phyloP scores from a whole-genome alignment of 1,140 invertebrate genomes.

The Pogonognathellus flavescens region DNA sequence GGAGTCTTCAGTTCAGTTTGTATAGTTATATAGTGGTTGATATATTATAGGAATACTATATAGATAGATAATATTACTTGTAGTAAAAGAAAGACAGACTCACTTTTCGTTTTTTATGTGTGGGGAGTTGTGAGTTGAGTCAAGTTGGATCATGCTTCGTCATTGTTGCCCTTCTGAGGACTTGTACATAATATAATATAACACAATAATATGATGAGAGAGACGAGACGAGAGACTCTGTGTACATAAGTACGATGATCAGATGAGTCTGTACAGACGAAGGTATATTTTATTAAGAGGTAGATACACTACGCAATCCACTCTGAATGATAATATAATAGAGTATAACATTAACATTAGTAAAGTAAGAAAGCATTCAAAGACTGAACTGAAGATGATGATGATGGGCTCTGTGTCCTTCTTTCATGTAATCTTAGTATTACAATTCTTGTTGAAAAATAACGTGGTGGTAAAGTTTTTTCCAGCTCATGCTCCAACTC shows the following conservation, averaged over 20 bases:
- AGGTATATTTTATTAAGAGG: background rate
- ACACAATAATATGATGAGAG: background rate
- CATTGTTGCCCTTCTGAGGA: conserved; percentile 60
- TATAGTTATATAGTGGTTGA: background rate
- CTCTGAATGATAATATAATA: background rate
- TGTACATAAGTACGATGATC: background rate
- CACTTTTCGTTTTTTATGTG: conserved; percentile 43
- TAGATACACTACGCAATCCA: background rate
- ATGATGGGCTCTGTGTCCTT: conserved; percentile 53
- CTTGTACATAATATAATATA: conserved; percentile 48
- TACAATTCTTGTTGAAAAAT: conserved; percentile 51
- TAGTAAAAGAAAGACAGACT: conserved; percentile 38
- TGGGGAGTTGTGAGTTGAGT: conserved; percentile 45
- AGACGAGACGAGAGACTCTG: background rate
- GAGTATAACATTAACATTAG: conserved; percentile 18
- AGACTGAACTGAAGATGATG: conserved; percentile 37
- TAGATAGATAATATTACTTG: conserved; percentile 18
- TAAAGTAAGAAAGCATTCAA: conserved; percentile 33
- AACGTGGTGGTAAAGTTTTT: conserved; percentile 10
- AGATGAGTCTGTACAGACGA: background rate
- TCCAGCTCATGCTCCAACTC: conserved; percentile 41
- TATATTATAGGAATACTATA: background rate
- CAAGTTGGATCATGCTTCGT: conserved; percentile 54
- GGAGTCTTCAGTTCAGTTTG: background rate
- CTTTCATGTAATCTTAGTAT: conserved; percentile 54